phyloP scores from a whole-genome alignment of 2,888 invertebrate genomes.

The Oscheius onirici region DNA sequence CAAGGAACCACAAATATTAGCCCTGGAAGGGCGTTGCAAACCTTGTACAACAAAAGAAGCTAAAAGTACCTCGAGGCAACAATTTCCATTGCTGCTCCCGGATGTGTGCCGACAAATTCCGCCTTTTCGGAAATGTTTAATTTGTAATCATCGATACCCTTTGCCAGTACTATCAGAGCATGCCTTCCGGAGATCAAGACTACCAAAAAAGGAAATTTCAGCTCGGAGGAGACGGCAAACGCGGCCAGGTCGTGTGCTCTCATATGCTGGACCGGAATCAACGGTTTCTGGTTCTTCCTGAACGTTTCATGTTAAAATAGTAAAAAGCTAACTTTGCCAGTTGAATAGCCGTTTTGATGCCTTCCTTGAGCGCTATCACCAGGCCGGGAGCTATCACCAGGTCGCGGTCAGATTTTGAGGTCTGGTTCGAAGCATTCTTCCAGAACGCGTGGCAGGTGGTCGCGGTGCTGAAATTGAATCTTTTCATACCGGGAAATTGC shows the following conservation, averaged over 20 bases:
- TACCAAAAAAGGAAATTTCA: slow-evolving; percentile 63
- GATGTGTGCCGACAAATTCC: slow-evolving; percentile 38
- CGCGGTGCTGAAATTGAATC: slow-evolving; percentile 53
- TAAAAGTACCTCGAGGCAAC: slow-evolving; percentile 36
- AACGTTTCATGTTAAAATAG: no score
- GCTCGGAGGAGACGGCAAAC: slow-evolving; percentile 75
- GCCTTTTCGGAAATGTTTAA: slow-evolving; percentile 26
- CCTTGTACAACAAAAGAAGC: no score
- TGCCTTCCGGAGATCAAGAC: slow-evolving; percentile 69
- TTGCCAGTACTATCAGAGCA: slow-evolving; percentile 55
- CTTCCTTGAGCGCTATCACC: slow-evolving; percentile 68
- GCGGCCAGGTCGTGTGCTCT: slow-evolving; percentile 92
- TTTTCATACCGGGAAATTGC: background rate
- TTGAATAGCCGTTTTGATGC: slow-evolving; percentile 58
- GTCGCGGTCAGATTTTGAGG: slow-evolving; percentile 58
- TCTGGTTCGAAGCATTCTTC: slow-evolving; percentile 51
- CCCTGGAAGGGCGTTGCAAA: no score
- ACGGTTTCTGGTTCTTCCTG: slow-evolving; percentile 74
- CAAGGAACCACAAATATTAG: no score
- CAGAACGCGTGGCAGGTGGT: slow-evolving; percentile 54
- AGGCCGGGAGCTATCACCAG: slow-evolving; percentile 64
- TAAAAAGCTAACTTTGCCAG: slow-evolving; percentile 56
- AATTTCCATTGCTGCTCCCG: slow-evolving; percentile 50
- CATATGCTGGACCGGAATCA: slow-evolving; percentile 98
- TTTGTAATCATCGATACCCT: slow-evolving; percentile 50